phyloP scores from a whole-genome alignment of 2,888 invertebrate genomes.

The Aplocera efformata region DNA sequence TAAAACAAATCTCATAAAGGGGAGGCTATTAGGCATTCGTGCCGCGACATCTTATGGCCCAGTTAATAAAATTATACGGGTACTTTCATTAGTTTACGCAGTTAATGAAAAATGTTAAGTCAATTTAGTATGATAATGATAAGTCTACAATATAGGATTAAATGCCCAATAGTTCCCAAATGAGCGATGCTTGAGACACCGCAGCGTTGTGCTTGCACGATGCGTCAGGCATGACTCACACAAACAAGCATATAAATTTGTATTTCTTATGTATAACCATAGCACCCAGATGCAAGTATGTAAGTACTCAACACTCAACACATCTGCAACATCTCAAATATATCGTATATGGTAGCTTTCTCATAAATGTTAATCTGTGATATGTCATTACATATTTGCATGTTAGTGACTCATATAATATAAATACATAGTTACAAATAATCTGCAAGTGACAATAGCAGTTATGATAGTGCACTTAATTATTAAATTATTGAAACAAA shows the following conservation, averaged over 20 bases:
- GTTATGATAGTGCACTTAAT: constrained; percentile 77
- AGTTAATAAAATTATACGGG: constrained; percentile 73
- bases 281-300: constrained; percentile 81
- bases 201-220: constrained; percentile 19
- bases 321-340: constrained; percentile 55
- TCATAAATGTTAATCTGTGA: constrained; percentile 71
- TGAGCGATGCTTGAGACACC: constrained; percentile 62
- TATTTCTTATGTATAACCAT: constrained; percentile 78
- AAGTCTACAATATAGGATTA: constrained; percentile 78
- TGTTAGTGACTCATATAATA: constrained; percentile 80
- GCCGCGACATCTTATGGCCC: constrained; percentile 72
- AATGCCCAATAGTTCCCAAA: constrained; percentile 81
- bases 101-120: constrained; percentile 79
- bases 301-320: constrained; percentile 72
- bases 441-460: constrained; percentile 76
- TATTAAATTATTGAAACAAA: constrained; percentile 71
- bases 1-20: constrained; percentile 57
- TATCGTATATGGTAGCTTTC: constrained; percentile 67
- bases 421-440: constrained; percentile 79
- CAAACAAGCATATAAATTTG: constrained; percentile 74
- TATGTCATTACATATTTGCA: constrained; percentile 79
- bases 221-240: constrained; percentile 62
- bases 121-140: constrained; percentile 80
- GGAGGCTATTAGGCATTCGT: constrained; percentile 80
- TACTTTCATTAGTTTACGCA: constrained; percentile 75